These are phyloP conservation scores for Troglohyphantes excavatus DNA, from an alignment of 2,888 invertebrate genomes.

Conservation along the genomic window DNA sequence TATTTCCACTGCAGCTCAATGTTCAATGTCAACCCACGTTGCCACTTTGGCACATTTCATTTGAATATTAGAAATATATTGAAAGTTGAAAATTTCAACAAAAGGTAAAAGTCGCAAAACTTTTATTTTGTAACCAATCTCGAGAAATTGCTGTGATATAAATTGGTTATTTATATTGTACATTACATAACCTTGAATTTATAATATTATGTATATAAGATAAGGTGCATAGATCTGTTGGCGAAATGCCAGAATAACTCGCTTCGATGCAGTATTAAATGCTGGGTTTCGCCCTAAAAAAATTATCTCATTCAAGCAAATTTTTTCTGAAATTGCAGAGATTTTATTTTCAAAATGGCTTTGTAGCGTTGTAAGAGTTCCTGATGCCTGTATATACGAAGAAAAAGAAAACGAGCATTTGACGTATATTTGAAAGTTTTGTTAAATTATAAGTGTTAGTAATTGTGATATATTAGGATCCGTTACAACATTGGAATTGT, in stretches of 20 bases:
- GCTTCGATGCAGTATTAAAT: background rate
- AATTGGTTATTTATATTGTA: conserved; percentile 67
- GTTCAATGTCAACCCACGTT: conserved; percentile 53
- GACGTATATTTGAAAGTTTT: conserved; percentile 7
- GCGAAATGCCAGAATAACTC: background rate
- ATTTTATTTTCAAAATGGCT: background rate
- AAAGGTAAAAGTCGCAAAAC: conserved; percentile 4
- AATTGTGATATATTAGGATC: conserved; percentile 19
- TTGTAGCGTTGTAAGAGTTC: background rate
- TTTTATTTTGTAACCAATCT: conserved; percentile 52
- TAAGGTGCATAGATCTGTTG: conserved; percentile 32
- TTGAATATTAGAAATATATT: conserved; percentile 6
- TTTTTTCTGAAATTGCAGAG: background rate
- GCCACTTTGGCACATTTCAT: conserved; percentile 37
- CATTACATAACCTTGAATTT: conserved; percentile 46
- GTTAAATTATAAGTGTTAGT: background rate
- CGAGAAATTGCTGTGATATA: conserved; percentile 65
- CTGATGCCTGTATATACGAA: conserved; percentile 23
- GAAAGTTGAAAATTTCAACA: conserved; percentile 19
- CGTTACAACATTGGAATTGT: background rate
- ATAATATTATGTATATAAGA: conserved; percentile 57
- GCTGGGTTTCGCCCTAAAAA: background rate
- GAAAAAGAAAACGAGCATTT: conserved; percentile 1
- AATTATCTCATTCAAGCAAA: background rate
- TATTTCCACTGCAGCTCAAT: conserved; percentile 75